Evolutionary conservation across 2,113 vertebrate genomes (phyloP).

Genomic region (Tragelaphus imberbis): DNA sequence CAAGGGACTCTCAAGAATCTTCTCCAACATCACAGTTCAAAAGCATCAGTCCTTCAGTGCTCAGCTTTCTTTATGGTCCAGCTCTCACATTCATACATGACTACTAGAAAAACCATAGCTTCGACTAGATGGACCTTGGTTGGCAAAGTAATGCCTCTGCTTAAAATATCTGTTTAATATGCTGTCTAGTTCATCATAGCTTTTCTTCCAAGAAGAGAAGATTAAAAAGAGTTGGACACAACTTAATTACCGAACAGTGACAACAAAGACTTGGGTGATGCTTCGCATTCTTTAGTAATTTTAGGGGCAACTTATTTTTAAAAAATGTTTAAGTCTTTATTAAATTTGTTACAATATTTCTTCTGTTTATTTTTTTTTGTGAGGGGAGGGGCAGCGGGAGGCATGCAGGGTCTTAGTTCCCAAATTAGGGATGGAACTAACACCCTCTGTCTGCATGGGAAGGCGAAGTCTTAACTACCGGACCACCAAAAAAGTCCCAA

Average conservation of each 20-base stretch:
- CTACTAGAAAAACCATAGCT: background rate
- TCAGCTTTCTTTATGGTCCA: background rate
- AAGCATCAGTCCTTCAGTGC: background rate
- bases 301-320: background rate
- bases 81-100: background rate
- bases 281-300: background rate
- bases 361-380: background rate
- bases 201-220: background rate
- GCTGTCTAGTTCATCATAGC: background rate
- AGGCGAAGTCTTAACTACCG: background rate
- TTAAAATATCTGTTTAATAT: background rate
- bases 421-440: background rate
- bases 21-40: background rate
- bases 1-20: background rate
- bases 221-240: background rate
- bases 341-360: background rate
- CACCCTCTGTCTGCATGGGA: background rate
- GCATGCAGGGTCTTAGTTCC: background rate
- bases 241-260: background rate
- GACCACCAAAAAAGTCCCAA: background rate
- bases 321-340: background rate
- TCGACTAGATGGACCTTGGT: background rate
- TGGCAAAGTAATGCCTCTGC: background rate
- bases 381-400: accelerated
- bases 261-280: background rate